Percentiles rank a stretch among this genome's conserved stretches.
Evolutionary conservation across 2,888 invertebrate species (phyloP).

Genomic region (Acleris cristana): DNA sequence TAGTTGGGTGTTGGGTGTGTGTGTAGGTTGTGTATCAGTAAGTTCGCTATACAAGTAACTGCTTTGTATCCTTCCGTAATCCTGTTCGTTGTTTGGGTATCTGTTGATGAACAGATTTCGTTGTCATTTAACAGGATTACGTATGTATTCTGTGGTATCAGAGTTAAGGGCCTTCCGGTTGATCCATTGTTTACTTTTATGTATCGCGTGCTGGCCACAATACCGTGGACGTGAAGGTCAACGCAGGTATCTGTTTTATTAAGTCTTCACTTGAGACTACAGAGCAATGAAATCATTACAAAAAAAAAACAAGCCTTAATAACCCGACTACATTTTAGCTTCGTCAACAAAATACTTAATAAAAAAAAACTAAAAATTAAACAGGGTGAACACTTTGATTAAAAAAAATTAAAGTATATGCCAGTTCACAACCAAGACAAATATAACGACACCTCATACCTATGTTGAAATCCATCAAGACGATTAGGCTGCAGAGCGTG

Average conservation of each 20-base stretch:
- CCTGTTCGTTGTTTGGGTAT: slow-evolving; percentile 4
- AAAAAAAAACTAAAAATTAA: too few relatives aligned
- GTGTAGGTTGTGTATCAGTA: not conserved
- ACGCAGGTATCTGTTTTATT: not conserved
- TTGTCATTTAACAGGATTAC: slow-evolving; percentile 9
- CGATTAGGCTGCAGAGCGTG: too few relatives aligned
- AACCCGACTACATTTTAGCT: too few relatives aligned
- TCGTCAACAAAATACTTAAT: too few relatives aligned
- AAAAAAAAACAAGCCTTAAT: too few relatives aligned
- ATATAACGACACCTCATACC: too few relatives aligned
- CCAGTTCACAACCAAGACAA: too few relatives aligned
- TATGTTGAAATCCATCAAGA: too few relatives aligned
- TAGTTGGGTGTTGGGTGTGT: slow-evolving; percentile 3
- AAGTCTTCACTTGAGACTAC: not conserved
- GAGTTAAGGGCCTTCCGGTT: slow-evolving; percentile 32
- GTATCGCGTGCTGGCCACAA: slow-evolving; percentile 20
- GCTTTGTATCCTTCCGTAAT: slow-evolving; percentile 18
- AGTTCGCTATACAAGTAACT: slow-evolving; percentile 4
- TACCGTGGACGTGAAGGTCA: slow-evolving; percentile 25
- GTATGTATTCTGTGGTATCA: slow-evolving; percentile 3
- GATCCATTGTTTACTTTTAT: slow-evolving; percentile 35
- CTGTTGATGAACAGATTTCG: slow-evolving; percentile 18
- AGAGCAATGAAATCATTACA: too few relatives aligned
- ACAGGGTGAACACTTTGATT: too few relatives aligned
- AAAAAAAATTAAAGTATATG: too few relatives aligned